These are phyloP conservation scores for Morpho helenor DNA, from an alignment of 2,888 invertebrate genomes.

Conservation along the genomic window DNA sequence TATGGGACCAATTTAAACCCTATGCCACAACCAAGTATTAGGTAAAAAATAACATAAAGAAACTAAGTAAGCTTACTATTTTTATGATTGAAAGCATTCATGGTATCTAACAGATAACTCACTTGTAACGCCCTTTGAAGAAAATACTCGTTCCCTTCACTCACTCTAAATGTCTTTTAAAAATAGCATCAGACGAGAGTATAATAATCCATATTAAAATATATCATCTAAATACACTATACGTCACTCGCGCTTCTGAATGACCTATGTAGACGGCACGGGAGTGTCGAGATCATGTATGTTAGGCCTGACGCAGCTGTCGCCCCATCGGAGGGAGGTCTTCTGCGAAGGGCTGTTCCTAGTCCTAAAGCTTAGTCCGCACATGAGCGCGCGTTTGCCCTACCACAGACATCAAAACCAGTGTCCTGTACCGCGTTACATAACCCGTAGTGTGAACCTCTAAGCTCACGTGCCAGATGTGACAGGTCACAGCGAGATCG, in stretches of 20 bases:
- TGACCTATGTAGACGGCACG: slow-evolving; percentile 13
- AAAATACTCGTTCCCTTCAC: slow-evolving; percentile 16
- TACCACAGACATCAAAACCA: slow-evolving; percentile 48
- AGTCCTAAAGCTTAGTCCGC: slow-evolving; percentile 96
- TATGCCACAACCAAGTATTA: neutral
- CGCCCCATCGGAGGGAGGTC: slow-evolving; percentile 97
- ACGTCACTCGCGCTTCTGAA: slow-evolving; percentile 29
- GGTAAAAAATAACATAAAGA: neutral
- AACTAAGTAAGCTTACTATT: slow-evolving; percentile 1
- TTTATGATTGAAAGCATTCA: neutral
- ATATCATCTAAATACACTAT: slow-evolving; percentile 41
- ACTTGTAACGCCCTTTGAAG: slow-evolving; percentile 30
- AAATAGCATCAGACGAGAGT: slow-evolving; percentile 24
- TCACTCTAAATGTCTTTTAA: slow-evolving; percentile 29
- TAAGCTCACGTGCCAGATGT: slow-evolving; percentile 48
- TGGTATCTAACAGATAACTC: slow-evolving; percentile 18
- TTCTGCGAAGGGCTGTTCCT: slow-evolving; percentile 98
- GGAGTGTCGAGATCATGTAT: slow-evolving; percentile 17
- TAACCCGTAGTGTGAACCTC: slow-evolving; percentile 45
- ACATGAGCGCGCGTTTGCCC: slow-evolving; percentile 86
- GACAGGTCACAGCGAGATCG: slow-evolving; percentile 42
- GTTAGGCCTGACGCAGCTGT: slow-evolving; percentile 82
- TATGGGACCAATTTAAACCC: neutral
- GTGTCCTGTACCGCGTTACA: slow-evolving; percentile 45
- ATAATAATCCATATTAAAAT: slow-evolving; percentile 44